Evolutionary conservation across 2,113 vertebrate species (phyloP).

Genomic region (Salvelinus sp.): DNA sequence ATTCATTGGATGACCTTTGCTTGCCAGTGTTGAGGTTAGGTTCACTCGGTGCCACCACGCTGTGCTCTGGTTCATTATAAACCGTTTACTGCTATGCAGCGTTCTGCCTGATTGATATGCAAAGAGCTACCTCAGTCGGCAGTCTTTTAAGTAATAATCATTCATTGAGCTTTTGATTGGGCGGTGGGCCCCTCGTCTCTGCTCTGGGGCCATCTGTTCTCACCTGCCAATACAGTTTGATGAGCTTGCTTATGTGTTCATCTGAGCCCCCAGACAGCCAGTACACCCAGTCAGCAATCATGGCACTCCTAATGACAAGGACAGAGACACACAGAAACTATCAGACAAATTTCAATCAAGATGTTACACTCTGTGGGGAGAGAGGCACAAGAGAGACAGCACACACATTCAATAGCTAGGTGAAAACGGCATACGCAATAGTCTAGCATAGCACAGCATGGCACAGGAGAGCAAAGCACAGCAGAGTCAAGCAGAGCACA

Average conservation of each 20-base stretch:
- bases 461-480: neutral
- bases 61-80: constrained; percentile 72
- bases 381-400: constrained; percentile 2
- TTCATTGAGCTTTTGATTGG: constrained; percentile 76
- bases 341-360: neutral
- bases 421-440: no score
- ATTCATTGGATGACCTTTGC: constrained; percentile 42
- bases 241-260: constrained; percentile 76
- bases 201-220: constrained; percentile 68
- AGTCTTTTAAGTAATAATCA: constrained; percentile 81
- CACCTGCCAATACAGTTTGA: constrained; percentile 89
- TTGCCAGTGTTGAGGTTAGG: no score
- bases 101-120: constrained; percentile 77
- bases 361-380: neutral
- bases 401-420: neutral
- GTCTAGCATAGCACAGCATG: no score
- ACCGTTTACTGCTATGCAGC: constrained; percentile 51
- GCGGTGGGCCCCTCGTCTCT: constrained; percentile 53
- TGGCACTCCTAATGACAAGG: constrained; percentile 72
- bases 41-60: neutral
- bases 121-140: constrained; percentile 73
- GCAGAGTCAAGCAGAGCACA: no score
- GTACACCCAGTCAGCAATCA: constrained; percentile 84
- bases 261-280: constrained; percentile 73
- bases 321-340: neutral